Conservation (phyloP, 2,888 invertebrate genomes). For the Oeneis ivallda region DNA sequence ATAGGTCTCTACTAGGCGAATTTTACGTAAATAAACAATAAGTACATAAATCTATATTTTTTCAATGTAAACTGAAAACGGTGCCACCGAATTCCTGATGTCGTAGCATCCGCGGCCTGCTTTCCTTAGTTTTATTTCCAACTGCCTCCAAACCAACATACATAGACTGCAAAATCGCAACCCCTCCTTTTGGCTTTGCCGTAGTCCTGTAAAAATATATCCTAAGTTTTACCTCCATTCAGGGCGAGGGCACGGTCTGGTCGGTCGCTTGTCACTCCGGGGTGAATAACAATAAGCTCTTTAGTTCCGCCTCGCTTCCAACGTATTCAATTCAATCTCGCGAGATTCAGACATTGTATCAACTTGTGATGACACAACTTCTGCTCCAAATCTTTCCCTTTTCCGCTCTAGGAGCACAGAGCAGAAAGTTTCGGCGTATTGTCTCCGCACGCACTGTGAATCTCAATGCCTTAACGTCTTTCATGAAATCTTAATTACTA, state of each 20-base stretch:
- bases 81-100: no score
- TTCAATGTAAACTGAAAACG: no score
- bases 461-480: constrained; percentile 25
- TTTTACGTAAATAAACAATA: no score
- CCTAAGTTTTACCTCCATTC: no score
- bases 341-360: constrained; percentile 63
- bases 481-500: constrained; percentile 29
- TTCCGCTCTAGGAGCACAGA: constrained; percentile 36
- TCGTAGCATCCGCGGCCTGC: no score
- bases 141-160: no score
- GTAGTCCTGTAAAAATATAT: no score
- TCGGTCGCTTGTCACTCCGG: constrained; percentile 71
- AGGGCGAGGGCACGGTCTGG: constrained; percentile 54
- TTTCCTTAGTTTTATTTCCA: not conserved
- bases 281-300: constrained; percentile 79
- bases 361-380: constrained; percentile 48
- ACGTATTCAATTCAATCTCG: constrained; percentile 77
- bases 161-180: no score
- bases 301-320: constrained; percentile 65
- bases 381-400: constrained; percentile 43
- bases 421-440: constrained; percentile 34
- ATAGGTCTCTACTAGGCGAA: no score
- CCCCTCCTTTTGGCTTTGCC: no score
- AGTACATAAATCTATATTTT: no score
- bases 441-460: constrained; percentile 28